Conservation (phyloP, 1,140 invertebrate species). For the Anoplolepis gracilipes region DNA sequence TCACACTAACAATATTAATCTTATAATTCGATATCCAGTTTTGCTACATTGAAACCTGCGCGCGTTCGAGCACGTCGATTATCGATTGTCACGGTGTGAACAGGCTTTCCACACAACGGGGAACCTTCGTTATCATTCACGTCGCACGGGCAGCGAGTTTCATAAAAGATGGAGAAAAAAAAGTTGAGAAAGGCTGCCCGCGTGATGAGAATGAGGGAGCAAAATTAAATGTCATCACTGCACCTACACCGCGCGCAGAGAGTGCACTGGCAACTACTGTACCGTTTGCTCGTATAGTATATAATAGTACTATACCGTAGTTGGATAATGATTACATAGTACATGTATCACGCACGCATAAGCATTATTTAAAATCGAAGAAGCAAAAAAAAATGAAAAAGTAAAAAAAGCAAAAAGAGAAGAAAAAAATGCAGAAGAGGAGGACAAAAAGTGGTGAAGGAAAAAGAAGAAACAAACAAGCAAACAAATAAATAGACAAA, state of each 20-base stretch:
- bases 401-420: constrained; percentile 8
- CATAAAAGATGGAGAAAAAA: constrained; percentile 2
- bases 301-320: constrained; percentile 74
- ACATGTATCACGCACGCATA: constrained; percentile 74
- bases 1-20: not conserved
- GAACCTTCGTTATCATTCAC: constrained; percentile 54
- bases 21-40: not conserved
- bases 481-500: constrained; percentile 26
- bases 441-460: constrained; percentile 8
- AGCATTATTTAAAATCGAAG: constrained; percentile 68
- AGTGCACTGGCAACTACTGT: constrained; percentile 68
- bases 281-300: constrained; percentile 77
- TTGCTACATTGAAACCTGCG: not conserved
- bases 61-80: not conserved
- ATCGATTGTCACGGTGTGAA: constrained; percentile 66
- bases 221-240: constrained; percentile 68
- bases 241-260: constrained; percentile 61
- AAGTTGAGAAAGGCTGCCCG: constrained; percentile 16
- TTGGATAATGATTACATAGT: constrained; percentile 73
- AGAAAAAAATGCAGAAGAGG: constrained; percentile 9
- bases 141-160: constrained; percentile 27
- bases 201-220: not conserved
- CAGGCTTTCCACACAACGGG: constrained; percentile 43
- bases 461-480: constrained; percentile 50
- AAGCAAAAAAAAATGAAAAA: constrained; percentile 48